Evolutionary conservation across 2,113 vertebrate genomes (phyloP).

Genomic region (Calonectris borealis): DNA sequence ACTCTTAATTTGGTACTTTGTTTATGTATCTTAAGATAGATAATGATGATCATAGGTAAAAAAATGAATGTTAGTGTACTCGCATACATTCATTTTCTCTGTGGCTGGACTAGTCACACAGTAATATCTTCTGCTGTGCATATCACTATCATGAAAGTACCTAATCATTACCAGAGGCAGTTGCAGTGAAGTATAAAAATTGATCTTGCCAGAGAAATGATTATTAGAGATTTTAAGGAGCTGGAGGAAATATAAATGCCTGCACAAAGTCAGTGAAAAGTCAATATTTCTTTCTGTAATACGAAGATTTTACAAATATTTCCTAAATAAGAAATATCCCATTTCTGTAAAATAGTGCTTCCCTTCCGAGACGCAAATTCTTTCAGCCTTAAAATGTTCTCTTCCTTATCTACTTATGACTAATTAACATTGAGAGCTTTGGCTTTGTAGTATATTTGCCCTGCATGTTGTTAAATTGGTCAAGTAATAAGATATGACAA

Average conservation of each 20-base stretch:
- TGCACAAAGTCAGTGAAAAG: neutral
- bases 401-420: neutral
- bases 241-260: neutral
- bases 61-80: neutral
- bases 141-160: neutral
- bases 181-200: neutral
- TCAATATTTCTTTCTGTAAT: neutral
- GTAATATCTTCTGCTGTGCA: neutral
- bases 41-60: neutral
- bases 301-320: neutral
- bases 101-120: neutral
- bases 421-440: conserved; percentile 30
- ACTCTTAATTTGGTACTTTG: neutral
- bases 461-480: neutral
- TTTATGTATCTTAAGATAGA: neutral
- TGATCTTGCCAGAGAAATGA: neutral
- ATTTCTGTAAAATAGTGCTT: neutral
- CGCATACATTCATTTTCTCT: neutral
- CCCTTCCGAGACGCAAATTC: neutral
- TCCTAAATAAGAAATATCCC: neutral
- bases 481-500: conserved; percentile 33
- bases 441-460: conserved; percentile 13
- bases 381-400: neutral
- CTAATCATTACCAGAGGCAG: neutral
- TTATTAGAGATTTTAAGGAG: neutral